Percentiles rank a stretch among this genome's conserved stretches.
These are phyloP conservation scores for Paguma larvata DNA, from an alignment of 2,797 vertebrate species.

Conservation along the genomic window DNA sequence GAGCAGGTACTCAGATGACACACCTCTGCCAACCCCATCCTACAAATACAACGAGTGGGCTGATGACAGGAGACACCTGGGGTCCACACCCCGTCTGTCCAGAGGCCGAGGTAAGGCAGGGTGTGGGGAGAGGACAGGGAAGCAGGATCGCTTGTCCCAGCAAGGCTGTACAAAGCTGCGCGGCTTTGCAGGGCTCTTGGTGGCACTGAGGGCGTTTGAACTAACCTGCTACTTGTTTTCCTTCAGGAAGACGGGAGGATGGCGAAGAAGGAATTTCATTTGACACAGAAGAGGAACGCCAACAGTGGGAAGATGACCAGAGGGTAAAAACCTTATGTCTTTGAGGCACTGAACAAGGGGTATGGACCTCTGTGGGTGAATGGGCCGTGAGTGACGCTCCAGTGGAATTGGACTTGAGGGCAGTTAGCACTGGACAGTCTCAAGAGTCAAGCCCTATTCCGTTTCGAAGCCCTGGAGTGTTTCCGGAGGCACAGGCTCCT, in stretches of 20 bases:
- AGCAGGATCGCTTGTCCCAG: fast-evolving
- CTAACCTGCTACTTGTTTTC: neutral
- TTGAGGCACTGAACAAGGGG: fast-evolving
- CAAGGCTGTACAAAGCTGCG: neutral
- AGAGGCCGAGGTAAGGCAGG: constrained; percentile 93
- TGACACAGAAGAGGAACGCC: constrained; percentile 95
- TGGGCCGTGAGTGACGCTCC: neutral
- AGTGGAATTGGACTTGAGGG: neutral
- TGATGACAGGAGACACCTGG: constrained; percentile 95
- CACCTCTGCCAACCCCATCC: constrained; percentile 96
- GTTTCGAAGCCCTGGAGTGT: neutral
- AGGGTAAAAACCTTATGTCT: constrained; percentile 88
- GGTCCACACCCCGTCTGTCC: constrained; percentile 96
- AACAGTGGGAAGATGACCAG: constrained; percentile 98
- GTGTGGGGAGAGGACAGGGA: fast-evolving
- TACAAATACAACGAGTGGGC: constrained; percentile 99
- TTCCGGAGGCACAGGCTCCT: neutral
- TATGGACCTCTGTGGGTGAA: fast-evolving
- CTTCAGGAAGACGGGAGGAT: constrained; percentile 91
- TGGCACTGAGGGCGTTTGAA: neutral
- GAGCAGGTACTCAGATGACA: constrained; percentile 93
- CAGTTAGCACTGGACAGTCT: neutral
- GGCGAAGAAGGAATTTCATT: constrained; percentile 94
- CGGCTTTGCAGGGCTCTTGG: neutral
- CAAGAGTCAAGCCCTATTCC: neutral